phyloP scores from a whole-genome alignment of 2,113 vertebrate species.

The Cinclus cinclus region DNA sequence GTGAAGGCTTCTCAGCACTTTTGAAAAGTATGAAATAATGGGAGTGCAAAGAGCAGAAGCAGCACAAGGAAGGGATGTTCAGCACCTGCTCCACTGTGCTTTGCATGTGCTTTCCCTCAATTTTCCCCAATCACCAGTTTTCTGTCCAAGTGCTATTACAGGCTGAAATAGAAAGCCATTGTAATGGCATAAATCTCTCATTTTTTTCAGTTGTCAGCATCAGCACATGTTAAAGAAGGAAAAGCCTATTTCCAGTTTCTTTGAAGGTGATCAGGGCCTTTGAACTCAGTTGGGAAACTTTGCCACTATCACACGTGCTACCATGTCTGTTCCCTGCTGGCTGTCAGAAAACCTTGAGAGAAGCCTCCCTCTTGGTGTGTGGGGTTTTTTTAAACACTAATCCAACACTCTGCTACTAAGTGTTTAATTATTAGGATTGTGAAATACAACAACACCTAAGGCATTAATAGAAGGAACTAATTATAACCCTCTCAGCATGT shows the following conservation, averaged over 20 bases:
- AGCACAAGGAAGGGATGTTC: not conserved
- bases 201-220: conserved; percentile 43
- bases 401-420: not conserved
- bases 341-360: not conserved
- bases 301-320: not conserved
- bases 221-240: not conserved
- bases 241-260: conserved; percentile 20
- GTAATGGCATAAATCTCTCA: not conserved
- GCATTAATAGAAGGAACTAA: not conserved
- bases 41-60: not conserved
- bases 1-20: not conserved
- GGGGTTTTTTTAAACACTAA: not conserved
- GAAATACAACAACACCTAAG: not conserved
- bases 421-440: conserved; percentile 40
- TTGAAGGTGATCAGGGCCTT: conserved; percentile 15
- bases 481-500: not conserved
- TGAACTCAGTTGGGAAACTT: not conserved
- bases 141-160: conserved; percentile 15
- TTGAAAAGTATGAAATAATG: not conserved
- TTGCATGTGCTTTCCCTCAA: not conserved
- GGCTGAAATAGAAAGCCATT: not conserved
- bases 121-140: not conserved
- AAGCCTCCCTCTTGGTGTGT: not conserved
- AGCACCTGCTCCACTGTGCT: not conserved
- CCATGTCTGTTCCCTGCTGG: not conserved